These are phyloP conservation scores for Eulemur macaco DNA, from an alignment of 2,113 vertebrate genomes.

Conservation along the genomic window DNA sequence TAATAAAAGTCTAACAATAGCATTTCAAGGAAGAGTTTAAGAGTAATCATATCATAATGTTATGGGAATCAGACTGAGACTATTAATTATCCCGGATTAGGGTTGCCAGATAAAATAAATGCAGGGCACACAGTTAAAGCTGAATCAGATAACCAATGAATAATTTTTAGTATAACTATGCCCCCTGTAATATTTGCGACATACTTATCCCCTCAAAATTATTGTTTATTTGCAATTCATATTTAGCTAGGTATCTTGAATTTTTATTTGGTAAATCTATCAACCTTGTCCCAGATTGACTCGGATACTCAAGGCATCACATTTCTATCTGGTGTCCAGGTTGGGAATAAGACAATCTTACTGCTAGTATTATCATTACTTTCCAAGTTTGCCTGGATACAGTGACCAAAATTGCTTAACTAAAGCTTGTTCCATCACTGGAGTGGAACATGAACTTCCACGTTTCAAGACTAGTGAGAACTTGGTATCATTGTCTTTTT, in stretches of 20 bases:
- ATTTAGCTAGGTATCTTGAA: background rate
- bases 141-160: background rate
- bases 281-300: background rate
- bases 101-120: conserved; percentile 1
- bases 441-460: background rate
- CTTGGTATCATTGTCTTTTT: conserved; percentile 22
- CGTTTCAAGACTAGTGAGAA: background rate
- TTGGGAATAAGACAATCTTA: background rate
- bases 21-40: background rate
- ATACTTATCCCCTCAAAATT: background rate
- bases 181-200: background rate
- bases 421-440: background rate
- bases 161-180: background rate
- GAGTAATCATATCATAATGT: background rate
- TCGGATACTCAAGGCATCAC: background rate
- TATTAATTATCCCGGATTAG: background rate
- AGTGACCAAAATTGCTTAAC: background rate
- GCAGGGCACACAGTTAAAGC: background rate
- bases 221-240: conserved; percentile 21
- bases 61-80: background rate
- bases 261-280: conserved; percentile 37
- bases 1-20: background rate
- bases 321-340: background rate
- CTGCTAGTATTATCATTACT: too few relatives aligned
- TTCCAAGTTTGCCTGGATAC: background rate